Base-by-base conservation (phyloP, 2,113 vertebrate species). In the Todiramphus saurophagus region DNA sequence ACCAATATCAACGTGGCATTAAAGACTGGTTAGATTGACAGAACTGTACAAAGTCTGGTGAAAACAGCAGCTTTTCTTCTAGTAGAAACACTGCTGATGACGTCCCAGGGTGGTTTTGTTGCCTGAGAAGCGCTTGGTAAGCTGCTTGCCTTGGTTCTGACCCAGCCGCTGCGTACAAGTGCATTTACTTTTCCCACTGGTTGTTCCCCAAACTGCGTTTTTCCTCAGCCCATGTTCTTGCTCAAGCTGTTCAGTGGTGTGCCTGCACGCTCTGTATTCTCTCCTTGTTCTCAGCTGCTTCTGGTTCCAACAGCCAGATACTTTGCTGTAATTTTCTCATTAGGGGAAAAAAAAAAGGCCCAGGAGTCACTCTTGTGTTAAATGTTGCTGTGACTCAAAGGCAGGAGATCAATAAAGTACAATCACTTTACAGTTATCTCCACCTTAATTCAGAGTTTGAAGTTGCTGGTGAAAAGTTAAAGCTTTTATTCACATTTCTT, bases 261-360 rank as follows among this genome's bases (percentile, higher is more conserved):
- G 7, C 39, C 35, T 4, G 8, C 37, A 11, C 2, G 5, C 13
- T 3, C 23, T 2, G 0, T 55, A 75, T 21, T 95, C 63, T 68
- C 94, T 96, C 13, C 96, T 92, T 4, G 35, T 43, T 79, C 59
- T 95, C 79, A 97, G 15, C 94, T 98, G 83, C 90, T 95, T 1
- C 95, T 84, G 51, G 80, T 98, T 66, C 89, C 94, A 41, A 87
- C 93, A 30, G 90, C 69, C 90, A 98, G 46, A n/a, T 94, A 60
- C 83, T 96, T 91, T 17, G 41, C 14, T 39, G 85, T 93, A 55
- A 79, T 96, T 43, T 77, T 96, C 93, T 97, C 80, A 30, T 60
- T 31, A 28, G 15, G 18, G 24, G 92, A 89, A 89, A 35, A 68
- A 60, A 70, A 76, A 62, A 50, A 79, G 5, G 25, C 19, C 50